Evolutionary conservation across 2,888 invertebrate genomes (phyloP).

Genomic region (Heliconius ethilla): DNA sequence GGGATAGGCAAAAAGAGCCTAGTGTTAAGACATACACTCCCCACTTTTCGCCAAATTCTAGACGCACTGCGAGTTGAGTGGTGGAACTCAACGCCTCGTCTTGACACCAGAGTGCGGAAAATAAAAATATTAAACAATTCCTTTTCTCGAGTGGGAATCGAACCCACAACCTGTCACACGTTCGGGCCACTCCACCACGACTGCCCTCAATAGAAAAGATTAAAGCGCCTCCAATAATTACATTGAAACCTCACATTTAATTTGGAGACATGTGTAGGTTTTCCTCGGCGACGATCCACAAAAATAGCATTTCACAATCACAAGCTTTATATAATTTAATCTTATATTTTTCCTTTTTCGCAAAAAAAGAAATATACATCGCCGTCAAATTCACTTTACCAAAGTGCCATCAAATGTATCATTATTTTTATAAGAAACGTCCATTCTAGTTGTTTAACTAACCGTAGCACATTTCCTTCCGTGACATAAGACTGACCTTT

Average conservation of each 20-base stretch:
- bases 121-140: no score
- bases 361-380: conserved; percentile 41
- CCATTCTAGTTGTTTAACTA: conserved; percentile 74
- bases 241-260: conserved; percentile 18
- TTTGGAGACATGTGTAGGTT: conserved; percentile 1
- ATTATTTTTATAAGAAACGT: conserved; percentile 64
- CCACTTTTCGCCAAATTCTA: no score
- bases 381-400: conserved; percentile 51
- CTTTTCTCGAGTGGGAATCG: no score
- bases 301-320: conserved; percentile 11
- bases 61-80: no score
- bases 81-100: no score
- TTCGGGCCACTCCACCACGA: no score
- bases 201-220: background rate
- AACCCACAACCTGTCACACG: no score
- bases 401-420: conserved; percentile 56
- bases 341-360: conserved; percentile 32
- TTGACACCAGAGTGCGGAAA: no score
- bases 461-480: conserved; percentile 63
- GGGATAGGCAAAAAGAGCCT: no score
- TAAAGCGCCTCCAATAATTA: conserved; percentile 9
- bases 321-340: conserved; percentile 36
- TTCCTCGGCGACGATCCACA: conserved; percentile 6
- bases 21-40: no score
- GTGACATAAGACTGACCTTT: conserved; percentile 68